phyloP scores from a whole-genome alignment of 2,113 vertebrate genomes.

The Camarhynchus parvulus region DNA sequence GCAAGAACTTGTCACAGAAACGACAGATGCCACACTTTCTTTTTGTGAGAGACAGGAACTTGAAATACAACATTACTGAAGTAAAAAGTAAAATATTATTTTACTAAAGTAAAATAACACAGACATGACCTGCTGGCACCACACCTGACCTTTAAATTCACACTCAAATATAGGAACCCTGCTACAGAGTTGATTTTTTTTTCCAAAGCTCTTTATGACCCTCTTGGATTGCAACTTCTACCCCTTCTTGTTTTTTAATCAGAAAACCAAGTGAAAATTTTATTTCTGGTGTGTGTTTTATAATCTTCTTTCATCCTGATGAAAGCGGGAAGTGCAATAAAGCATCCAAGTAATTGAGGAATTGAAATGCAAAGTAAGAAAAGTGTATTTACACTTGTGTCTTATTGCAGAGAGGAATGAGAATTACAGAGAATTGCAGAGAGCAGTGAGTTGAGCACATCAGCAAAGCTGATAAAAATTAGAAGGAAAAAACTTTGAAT shows the following conservation, averaged over 20 bases:
- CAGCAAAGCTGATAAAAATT: neutral
- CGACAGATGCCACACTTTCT: neutral
- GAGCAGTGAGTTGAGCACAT: neutral
- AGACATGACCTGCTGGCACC: neutral
- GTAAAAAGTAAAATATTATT: neutral
- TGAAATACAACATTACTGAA: neutral
- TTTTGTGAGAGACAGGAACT: neutral
- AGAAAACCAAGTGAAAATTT: neutral
- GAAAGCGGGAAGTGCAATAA: neutral
- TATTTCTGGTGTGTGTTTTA: neutral
- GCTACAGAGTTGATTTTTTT: neutral
- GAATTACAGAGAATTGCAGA: neutral
- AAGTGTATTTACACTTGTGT: neutral
- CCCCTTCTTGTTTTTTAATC: neutral
- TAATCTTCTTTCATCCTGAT: neutral
- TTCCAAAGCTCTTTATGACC: neutral
- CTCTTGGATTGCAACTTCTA: neutral
- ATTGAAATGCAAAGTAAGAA: neutral
- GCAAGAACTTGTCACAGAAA: neutral
- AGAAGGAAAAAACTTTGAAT: neutral
- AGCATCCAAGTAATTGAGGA: neutral
- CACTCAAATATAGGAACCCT: neutral
- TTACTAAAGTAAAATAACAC: neutral
- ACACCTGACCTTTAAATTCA: neutral
- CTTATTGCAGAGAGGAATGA: neutral